phyloP scores from a whole-genome alignment of 2,797 vertebrate species.

The Xenentodon cancila region DNA sequence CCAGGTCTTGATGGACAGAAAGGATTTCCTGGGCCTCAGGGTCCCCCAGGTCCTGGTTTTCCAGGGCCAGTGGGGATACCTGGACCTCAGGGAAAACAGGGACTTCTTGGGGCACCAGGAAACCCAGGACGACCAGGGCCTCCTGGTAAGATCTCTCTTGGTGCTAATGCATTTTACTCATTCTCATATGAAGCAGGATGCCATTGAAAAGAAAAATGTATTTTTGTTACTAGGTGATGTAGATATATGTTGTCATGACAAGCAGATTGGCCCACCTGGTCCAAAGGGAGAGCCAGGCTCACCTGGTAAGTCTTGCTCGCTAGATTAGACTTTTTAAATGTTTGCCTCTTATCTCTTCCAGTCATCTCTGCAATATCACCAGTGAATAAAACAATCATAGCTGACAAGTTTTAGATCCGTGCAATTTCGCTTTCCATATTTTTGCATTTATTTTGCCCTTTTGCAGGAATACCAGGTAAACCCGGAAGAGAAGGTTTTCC shows the following conservation, averaged over 20 bases:
- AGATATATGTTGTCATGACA: conserved; percentile 45
- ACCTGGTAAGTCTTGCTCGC: conserved; percentile 52
- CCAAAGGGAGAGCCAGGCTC: conserved; percentile 60
- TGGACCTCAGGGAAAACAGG: conserved; percentile 63
- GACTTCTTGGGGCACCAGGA: conserved; percentile 56
- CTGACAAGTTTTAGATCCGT: neutral
- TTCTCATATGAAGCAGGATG: neutral
- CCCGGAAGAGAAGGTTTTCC: conserved; percentile 48
- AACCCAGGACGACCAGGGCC: conserved; percentile 57
- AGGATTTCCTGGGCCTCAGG: conserved; percentile 55
- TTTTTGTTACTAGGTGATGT: conserved; percentile 61
- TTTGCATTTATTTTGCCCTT: neutral
- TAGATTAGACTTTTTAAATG: neutral
- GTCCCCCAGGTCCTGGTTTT: conserved; percentile 45
- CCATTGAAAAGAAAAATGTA: neutral
- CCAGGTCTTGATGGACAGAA: conserved; percentile 58
- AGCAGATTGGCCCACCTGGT: conserved; percentile 44
- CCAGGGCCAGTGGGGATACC: conserved; percentile 48
- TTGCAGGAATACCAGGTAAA: conserved; percentile 53
- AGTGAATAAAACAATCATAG: neutral
- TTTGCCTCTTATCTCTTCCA: neutral
- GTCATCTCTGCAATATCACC: neutral
- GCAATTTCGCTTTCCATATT: neutral
- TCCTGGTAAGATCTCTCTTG: conserved; percentile 47
- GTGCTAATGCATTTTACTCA: neutral